Evolutionary conservation across 2,888 invertebrate species (phyloP).

Genomic region (Helobdella robusta): DNA sequence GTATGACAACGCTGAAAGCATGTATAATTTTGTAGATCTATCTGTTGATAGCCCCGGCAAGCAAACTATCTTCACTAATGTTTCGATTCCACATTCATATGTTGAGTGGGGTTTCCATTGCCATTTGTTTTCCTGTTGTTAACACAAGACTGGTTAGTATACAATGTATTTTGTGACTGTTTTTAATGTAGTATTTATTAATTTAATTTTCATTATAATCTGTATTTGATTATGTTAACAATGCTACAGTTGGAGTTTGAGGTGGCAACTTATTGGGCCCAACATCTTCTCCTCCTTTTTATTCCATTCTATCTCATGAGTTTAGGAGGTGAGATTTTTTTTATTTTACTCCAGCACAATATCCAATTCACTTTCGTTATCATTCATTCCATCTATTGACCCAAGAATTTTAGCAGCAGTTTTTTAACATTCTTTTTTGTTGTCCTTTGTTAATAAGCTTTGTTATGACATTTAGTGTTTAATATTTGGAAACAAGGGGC

Average conservation of each 20-base stretch:
- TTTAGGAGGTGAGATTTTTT: constrained; percentile 64
- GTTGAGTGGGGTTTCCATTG: constrained; percentile 83
- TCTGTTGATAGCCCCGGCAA: constrained; percentile 74
- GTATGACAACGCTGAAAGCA: background rate
- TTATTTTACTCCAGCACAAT: too few species aligned
- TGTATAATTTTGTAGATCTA: constrained; percentile 61
- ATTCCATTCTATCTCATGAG: constrained; percentile 83
- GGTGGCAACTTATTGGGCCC: constrained; percentile 84
- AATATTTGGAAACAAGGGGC: too few species aligned
- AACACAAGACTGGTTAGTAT: constrained; percentile 72
- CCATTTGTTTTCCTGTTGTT: constrained; percentile 84
- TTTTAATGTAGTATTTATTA: background rate
- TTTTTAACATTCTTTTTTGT: too few species aligned
- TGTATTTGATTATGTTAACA: background rate
- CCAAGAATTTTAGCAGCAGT: too few species aligned
- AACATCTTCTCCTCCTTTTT: constrained; percentile 86
- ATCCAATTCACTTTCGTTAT: too few species aligned
- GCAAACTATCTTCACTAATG: constrained; percentile 66
- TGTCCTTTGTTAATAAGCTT: too few species aligned
- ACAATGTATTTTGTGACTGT: background rate
- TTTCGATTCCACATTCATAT: constrained; percentile 86
- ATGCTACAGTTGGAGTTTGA: constrained; percentile 71
- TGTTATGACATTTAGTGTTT: too few species aligned
- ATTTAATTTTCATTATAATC: background rate
- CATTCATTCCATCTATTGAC: too few species aligned